Evolutionary conservation across 2,797 vertebrate genomes (phyloP), one percentile per base, ranked within the genome.

Genomic region (Sebastes alutus): DNA sequence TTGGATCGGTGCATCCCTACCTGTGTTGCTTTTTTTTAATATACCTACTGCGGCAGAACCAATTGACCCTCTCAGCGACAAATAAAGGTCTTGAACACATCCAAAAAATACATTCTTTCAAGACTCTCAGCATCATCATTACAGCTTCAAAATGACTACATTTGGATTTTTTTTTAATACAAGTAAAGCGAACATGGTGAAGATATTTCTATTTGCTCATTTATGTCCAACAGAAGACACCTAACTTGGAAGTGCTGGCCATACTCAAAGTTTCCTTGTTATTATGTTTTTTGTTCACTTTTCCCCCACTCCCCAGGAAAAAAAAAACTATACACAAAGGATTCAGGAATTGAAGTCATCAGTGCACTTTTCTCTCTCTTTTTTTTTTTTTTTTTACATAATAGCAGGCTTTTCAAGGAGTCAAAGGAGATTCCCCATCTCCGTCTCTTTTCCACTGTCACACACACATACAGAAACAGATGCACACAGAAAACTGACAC

Each of bases 371-470:
- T 75, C 59, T 23, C 2, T 38, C 22, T 72, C 55, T 27, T 0
- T 35, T 55, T 72, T 1, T 11, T 11, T 52, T 65, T 60, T 74
- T 73, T 42, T 76, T 65, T 7, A 73, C 46, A 70, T 66, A 77
- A 92, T 79, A 58, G 81, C 80, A 75, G 56, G 32, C 72, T 88
- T 86, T 89, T 86, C 56, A 77, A 71, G 8, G 72, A 87, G 67
- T 87, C 56, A 77, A 82, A 84, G 75, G 68, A 78, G 52, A 79
- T 54, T 80, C 27, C 30, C 66, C 14, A 62, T 72, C 63, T 79
- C 54, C 23, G 1, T 63, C 16, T 65, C 61, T 73, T 72, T 80
- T 55, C 22, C 66, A n/a, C 61, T 65, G 62, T 71, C 80, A 64
- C 27, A 59, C 66, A 33, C 80, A 69, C 75, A 82, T 55, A 74